Evolutionary conservation across 1,140 invertebrate genomes (phyloP).

Genomic region (Charaxes varanes): DNA sequence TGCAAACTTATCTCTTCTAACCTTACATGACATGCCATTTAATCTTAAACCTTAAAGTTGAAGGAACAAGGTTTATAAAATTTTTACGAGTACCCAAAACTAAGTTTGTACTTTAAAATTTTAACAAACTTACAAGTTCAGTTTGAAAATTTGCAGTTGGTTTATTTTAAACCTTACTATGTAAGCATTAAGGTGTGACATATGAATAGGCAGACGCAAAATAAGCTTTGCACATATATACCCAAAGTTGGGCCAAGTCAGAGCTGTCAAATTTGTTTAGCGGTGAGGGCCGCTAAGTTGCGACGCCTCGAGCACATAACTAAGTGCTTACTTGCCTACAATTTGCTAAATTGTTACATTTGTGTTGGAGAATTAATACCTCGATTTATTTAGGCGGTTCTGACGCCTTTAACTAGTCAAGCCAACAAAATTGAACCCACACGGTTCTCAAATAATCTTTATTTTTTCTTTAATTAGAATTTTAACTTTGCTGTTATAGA

Average conservation of each 20-base stretch:
- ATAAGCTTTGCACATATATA: conserved; percentile 41
- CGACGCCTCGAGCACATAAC: conserved; percentile 54
- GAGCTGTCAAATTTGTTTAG: conserved; percentile 73
- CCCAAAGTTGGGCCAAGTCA: conserved; percentile 63
- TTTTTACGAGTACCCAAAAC: background rate
- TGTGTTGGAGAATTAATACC: conserved; percentile 67
- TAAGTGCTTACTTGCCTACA: conserved; percentile 65
- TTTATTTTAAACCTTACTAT: conserved; percentile 28
- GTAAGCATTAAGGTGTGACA: conserved; percentile 11
- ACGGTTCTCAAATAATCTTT: no score
- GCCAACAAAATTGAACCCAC: no score
- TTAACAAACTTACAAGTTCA: background rate
- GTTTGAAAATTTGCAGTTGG: conserved; percentile 3
- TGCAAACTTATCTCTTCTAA: conserved; percentile 20
- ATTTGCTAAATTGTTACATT: conserved; percentile 65
- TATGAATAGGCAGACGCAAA: conserved; percentile 15
- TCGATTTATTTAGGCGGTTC: conserved; percentile 48
- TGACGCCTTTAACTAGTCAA: no score
- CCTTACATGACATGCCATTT: background rate
- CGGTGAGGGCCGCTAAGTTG: conserved; percentile 63
- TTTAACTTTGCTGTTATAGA: no score
- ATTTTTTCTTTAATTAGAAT: no score
- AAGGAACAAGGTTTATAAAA: background rate
- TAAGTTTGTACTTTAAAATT: background rate
- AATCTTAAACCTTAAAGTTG: background rate